Evolutionary conservation across 2,888 invertebrate genomes (phyloP), one percentile per base, ranked within the genome.

Genomic region (Tipula confusa): DNA sequence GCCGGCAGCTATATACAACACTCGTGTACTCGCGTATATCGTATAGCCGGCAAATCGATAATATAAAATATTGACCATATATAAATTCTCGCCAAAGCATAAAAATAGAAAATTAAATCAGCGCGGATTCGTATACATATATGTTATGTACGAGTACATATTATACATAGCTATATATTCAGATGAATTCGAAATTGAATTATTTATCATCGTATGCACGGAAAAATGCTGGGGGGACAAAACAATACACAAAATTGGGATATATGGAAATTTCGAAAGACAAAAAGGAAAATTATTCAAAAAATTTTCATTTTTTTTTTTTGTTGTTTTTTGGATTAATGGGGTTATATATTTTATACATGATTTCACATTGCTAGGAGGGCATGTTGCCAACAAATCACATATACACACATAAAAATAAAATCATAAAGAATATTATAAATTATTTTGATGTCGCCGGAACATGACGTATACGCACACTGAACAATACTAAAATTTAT

Each of bases 321-420:
- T 43, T 2, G 43, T 43, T 48, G 15, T 48, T 48, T 18, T 48
- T 48, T 18, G 64, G 64, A 64, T 64, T 64, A 64, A 64, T 64
- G 64, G 64, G 64, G 64, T 64, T 64, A 64, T 24, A 64, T 64
- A 64, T 64, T 64, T 24, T 64, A 64, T 64, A 64, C 64, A 64
- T 64, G 64, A 64, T 64, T 64, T 64, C 64, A 64, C 64, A 64
- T 64, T 9, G 64, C 24, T 64, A 13, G n/a, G 3, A n/a, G 64
- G 64, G 64, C 64, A 64, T 64, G 11, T 18, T 64, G 64, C 64
- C 64, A 64, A 64, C 18, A 64, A 64, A 64, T 64, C 7, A 9
- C 64, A 64, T n/a, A n/a, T n/a, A n/a, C 64, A 38, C 38, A 64
- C 24, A 64, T 64, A 64, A 64, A 64, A 2, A 64, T 3, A 43